A percentile compares a stretch with the other conserved stretches of the same genome.
phyloP scores from a whole-genome alignment of 2,113 vertebrate genomes.

The Paradisaea rubra region DNA sequence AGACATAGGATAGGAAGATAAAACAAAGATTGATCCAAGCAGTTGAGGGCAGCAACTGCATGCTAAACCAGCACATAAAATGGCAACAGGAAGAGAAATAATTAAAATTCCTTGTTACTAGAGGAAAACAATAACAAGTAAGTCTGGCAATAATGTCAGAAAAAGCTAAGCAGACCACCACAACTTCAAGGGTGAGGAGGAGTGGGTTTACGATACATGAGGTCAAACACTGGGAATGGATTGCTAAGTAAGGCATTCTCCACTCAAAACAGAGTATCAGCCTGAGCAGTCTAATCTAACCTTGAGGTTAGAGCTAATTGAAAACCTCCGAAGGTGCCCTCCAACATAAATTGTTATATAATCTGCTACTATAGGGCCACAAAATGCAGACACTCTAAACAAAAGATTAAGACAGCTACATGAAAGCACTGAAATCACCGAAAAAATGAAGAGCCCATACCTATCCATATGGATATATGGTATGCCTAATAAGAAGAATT shows the following conservation, averaged over 20 bases:
- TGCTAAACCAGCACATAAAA: background rate
- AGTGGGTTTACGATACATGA: background rate
- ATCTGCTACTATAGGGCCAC: background rate
- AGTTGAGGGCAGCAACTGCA: background rate
- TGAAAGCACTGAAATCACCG: background rate
- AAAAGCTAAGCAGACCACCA: background rate
- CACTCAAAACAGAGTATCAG: background rate
- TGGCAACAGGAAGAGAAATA: background rate
- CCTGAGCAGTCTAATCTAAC: background rate
- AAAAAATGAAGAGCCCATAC: background rate
- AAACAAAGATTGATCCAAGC: background rate
- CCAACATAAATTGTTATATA: background rate
- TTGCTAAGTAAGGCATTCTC: background rate
- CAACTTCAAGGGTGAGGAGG: accelerated
- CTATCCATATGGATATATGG: background rate
- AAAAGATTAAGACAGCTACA: background rate
- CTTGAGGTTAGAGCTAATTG: background rate
- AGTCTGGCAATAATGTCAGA: background rate
- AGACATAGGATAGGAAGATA: background rate
- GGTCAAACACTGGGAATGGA: background rate
- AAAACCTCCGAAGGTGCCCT: background rate
- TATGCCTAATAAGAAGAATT: background rate
- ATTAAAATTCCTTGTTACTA: background rate
- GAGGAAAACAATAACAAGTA: background rate
- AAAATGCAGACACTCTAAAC: background rate